Conservation (phyloP, 2,888 invertebrate species). For the Xestoiulus laeticollis region DNA sequence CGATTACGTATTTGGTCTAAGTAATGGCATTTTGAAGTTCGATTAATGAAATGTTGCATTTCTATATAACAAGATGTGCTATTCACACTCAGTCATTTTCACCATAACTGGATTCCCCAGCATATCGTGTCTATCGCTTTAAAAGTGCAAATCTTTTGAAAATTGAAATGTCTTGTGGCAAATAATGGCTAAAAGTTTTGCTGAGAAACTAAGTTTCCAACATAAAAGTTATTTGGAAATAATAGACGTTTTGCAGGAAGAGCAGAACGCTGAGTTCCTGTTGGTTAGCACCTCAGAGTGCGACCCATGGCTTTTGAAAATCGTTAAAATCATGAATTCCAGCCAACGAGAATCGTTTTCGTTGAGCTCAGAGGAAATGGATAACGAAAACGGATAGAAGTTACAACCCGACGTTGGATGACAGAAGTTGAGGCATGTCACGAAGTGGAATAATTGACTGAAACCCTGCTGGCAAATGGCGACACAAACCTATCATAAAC, state of each 20-base stretch:
- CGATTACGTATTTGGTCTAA: too few species aligned
- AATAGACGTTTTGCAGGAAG: constrained; percentile 40
- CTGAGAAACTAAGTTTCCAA: background rate
- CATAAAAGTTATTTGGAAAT: background rate
- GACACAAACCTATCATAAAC: constrained; percentile 47
- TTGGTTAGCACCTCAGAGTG: background rate
- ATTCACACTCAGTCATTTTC: too few species aligned
- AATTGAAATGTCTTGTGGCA: constrained; percentile 2
- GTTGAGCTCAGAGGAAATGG: constrained; percentile 40
- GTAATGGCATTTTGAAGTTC: too few species aligned
- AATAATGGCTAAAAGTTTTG: background rate
- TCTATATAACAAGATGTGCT: too few species aligned
- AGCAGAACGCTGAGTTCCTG: constrained; percentile 29
- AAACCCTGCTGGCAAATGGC: constrained; percentile 50
- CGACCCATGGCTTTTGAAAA: constrained; percentile 18
- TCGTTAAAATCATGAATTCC: constrained; percentile 40
- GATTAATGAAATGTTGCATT: too few species aligned
- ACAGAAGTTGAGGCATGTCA: constrained; percentile 47
- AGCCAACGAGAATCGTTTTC: constrained; percentile 39
- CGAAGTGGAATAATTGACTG: constrained; percentile 51
- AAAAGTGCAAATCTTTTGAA: background rate
- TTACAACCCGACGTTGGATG: constrained; percentile 6
- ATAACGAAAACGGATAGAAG: constrained; percentile 39
- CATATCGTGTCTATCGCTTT: background rate
- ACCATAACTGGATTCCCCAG: too few species aligned